A percentile compares a stretch with the other conserved stretches of the same genome.
Conservation (phyloP, 2,113 vertebrate species). For the Pachyramphus minor region DNA sequence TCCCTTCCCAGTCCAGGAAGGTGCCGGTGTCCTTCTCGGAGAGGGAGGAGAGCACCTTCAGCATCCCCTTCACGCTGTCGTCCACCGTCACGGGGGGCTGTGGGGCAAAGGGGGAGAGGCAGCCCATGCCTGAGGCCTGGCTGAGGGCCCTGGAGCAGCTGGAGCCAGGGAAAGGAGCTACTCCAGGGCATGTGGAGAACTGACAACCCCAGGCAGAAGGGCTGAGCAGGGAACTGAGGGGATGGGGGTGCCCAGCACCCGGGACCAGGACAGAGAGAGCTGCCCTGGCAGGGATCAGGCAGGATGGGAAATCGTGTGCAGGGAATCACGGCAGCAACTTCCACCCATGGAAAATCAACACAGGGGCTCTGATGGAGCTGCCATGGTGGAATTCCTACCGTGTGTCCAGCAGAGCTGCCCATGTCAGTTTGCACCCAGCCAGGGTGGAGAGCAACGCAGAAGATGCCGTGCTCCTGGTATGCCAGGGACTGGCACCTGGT, state of each 20-base stretch:
- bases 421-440: conserved; percentile 7
- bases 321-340: background rate
- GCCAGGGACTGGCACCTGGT: background rate
- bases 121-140: background rate
- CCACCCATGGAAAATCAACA: background rate
- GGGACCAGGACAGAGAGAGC: background rate
- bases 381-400: background rate
- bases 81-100: background rate
- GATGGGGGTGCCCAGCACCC: background rate
- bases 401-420: rapidly evolving
- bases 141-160: background rate
- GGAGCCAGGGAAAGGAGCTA: background rate
- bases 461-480: background rate
- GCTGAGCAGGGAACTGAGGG: rapidly evolving
- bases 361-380: rapidly evolving
- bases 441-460: background rate
- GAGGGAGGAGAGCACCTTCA: conserved; percentile 48
- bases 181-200: background rate
- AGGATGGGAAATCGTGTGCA: no score
- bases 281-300: background rate
- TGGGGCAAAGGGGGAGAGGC: background rate
- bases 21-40: conserved; percentile 21
- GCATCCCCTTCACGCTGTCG: background rate
- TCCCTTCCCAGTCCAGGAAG: conserved; percentile 59
- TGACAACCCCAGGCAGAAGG: background rate